Conservation (phyloP, 2,113 vertebrate genomes). For the Silurus glanis region DNA sequence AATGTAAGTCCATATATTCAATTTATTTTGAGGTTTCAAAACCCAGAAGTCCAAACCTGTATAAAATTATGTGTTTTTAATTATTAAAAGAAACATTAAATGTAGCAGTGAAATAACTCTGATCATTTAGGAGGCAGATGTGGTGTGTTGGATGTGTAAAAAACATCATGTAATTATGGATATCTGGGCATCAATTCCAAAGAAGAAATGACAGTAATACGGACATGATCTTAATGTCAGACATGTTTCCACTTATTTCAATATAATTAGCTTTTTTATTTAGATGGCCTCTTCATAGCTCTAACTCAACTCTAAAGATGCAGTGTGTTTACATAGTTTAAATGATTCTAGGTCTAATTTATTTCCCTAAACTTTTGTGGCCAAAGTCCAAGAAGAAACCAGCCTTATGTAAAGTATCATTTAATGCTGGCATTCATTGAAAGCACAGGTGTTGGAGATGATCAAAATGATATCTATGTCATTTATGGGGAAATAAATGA, state of each 20-base stretch:
- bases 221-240: not conserved
- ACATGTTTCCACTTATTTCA: not conserved
- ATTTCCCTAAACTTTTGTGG: not conserved
- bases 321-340: not conserved
- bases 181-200: not conserved
- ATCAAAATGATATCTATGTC: conserved; percentile 68
- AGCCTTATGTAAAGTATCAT: conserved; percentile 63
- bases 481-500: conserved; percentile 62
- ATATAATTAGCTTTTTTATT: not conserved
- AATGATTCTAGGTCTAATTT: not conserved
- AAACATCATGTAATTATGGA: not conserved
- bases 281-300: not conserved
- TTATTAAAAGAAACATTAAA: not conserved
- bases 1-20: not conserved
- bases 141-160: not conserved
- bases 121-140: not conserved
- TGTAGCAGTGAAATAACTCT: not conserved
- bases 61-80: not conserved
- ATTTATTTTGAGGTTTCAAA: not conserved
- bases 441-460: conserved; percentile 67
- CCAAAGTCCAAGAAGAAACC: conserved; percentile 30
- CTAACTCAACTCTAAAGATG: not conserved
- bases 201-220: not conserved
- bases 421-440: conserved; percentile 56
- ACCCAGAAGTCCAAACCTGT: not conserved